A percentile compares a stretch with the other conserved stretches of the same genome.
Evolutionary conservation across 1,140 invertebrate species (phyloP).

Genomic region (Rhizoglyphus robini): DNA sequence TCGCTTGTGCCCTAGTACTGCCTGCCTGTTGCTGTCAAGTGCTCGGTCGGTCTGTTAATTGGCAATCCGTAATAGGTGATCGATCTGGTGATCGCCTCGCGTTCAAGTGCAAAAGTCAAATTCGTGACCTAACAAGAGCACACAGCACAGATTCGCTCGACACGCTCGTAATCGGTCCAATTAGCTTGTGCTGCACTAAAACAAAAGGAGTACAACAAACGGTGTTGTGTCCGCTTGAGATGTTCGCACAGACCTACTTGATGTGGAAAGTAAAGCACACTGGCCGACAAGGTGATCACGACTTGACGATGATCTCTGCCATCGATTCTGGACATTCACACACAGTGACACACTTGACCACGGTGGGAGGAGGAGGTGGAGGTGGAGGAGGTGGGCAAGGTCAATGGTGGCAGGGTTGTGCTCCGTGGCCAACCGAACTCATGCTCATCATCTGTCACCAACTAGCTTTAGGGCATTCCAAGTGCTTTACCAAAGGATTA

Average conservation of each 20-base stretch:
- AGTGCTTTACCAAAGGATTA: neutral
- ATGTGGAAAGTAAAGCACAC: too few species aligned
- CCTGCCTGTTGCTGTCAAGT: neutral
- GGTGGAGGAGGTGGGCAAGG: neutral
- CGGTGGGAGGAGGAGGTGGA: conserved; percentile 12
- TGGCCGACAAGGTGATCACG: too few species aligned
- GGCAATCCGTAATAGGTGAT: conserved; percentile 13
- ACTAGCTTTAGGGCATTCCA: neutral
- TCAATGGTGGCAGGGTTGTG: neutral
- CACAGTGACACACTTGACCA: neutral
- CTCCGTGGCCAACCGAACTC: too few species aligned
- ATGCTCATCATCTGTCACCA: conserved; percentile 2
- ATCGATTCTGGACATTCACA: neutral
- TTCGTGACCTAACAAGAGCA: neutral
- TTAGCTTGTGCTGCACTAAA: neutral
- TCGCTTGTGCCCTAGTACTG: neutral
- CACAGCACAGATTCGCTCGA: neutral
- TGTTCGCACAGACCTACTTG: too few species aligned
- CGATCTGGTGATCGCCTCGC: neutral
- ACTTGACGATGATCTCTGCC: too few species aligned
- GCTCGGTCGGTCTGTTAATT: neutral
- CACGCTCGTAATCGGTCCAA: conserved; percentile 10
- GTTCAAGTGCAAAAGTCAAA: neutral
- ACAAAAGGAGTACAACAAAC: conserved; percentile 9
- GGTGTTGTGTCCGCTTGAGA: too few species aligned